phyloP scores from a whole-genome alignment of 2,888 invertebrate genomes.

The Stenichneumon culpator region DNA sequence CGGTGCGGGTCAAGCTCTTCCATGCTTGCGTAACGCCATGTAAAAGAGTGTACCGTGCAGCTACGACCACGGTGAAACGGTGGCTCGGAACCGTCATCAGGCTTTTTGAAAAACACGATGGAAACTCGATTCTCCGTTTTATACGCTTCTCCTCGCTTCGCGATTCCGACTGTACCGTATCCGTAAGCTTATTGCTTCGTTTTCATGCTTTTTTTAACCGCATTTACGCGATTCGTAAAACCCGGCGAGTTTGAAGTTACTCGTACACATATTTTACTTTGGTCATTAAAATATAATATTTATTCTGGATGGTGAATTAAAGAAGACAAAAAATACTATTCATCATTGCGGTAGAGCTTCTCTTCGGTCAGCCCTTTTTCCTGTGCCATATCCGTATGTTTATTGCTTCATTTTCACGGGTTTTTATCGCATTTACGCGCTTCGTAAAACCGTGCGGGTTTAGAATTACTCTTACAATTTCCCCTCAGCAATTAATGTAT shows the following conservation, averaged over 20 bases:
- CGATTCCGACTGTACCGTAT: slow-evolving; percentile 2
- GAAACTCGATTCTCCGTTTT: slow-evolving; percentile 44
- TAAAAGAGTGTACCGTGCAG: background rate
- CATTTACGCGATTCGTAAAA: background rate
- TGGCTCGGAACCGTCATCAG: slow-evolving; percentile 9
- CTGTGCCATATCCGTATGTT: too few species aligned
- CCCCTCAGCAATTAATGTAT: too few species aligned
- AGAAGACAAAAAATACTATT: too few species aligned
- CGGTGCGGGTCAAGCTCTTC: slow-evolving; percentile 3
- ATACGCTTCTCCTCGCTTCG: background rate
- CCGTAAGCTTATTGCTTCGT: background rate
- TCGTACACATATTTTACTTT: background rate
- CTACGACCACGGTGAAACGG: slow-evolving; percentile 18
- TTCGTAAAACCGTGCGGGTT: too few species aligned
- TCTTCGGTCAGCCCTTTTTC: too few species aligned
- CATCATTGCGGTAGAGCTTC: too few species aligned
- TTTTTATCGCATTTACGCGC: too few species aligned
- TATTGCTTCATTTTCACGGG: too few species aligned
- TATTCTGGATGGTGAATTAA: too few species aligned
- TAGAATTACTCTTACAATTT: too few species aligned
- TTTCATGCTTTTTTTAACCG: background rate
- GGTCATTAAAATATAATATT: background rate
- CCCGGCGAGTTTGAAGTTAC: too few species aligned
- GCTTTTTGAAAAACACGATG: slow-evolving; percentile 27
- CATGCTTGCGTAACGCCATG: slow-evolving; percentile 12